phyloP scores from a whole-genome alignment of 2,113 vertebrate species.

The Picathartes gymnocephalus region DNA sequence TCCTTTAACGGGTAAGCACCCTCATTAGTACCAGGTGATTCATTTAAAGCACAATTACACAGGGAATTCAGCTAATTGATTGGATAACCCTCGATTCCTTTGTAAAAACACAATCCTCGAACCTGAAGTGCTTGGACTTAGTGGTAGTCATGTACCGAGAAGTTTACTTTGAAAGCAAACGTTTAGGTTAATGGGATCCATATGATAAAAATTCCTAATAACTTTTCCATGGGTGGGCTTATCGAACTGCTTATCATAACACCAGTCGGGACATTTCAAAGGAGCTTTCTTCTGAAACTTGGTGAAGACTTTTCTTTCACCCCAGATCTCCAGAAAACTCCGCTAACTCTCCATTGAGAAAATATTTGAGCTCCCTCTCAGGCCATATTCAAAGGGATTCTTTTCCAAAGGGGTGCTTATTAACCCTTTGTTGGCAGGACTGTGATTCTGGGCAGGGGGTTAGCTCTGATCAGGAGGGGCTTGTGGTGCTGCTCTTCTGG shows the following conservation, averaged over 20 bases:
- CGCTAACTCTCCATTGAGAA: slow-evolving; percentile 18
- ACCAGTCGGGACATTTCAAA: slow-evolving; percentile 61
- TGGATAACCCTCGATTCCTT: slow-evolving; percentile 62
- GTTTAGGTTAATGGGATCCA: slow-evolving; percentile 74
- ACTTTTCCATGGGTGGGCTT: slow-evolving; percentile 72
- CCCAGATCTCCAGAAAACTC: background rate
- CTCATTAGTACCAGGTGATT: slow-evolving; percentile 57
- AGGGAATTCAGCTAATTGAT: slow-evolving; percentile 54
- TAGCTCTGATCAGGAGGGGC: background rate
- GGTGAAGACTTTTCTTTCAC: slow-evolving; percentile 32
- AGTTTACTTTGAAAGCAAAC: slow-evolving; percentile 64
- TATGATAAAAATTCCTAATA: slow-evolving; percentile 61
- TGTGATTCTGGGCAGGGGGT: background rate
- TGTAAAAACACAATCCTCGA: slow-evolving; percentile 62
- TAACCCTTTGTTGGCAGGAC: background rate
- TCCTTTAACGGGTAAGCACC: background rate
- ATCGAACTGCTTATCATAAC: slow-evolving; percentile 66
- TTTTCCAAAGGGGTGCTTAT: background rate
- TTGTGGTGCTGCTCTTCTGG: background rate
- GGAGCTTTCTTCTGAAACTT: slow-evolving; percentile 21
- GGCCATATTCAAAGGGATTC: background rate
- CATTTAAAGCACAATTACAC: slow-evolving; percentile 58
- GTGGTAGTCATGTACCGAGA: slow-evolving; percentile 33
- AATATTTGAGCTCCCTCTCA: slow-evolving; percentile 24
- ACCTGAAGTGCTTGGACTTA: slow-evolving; percentile 53